phyloP scores from a whole-genome alignment of 2,113 vertebrate genomes.

The Neoarius graeffei region DNA sequence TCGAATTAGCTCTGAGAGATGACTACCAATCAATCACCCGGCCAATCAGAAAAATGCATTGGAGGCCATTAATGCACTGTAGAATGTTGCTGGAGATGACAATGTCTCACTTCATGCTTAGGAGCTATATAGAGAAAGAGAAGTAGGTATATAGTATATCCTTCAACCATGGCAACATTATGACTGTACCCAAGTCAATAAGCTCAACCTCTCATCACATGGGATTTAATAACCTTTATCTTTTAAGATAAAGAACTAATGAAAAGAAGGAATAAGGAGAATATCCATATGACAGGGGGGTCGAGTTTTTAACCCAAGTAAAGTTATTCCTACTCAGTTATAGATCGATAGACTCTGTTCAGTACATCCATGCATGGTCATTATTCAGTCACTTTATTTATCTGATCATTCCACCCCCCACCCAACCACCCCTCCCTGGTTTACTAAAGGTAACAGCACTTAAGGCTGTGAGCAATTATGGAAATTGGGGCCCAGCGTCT shows the following conservation, averaged over 20 bases:
- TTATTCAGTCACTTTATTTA: conserved; percentile 48
- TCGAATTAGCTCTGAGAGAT: conserved; percentile 23
- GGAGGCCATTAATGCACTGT: not conserved
- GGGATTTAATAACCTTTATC: conserved; percentile 3
- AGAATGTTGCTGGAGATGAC: not conserved
- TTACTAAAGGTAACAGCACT: conserved; percentile 55
- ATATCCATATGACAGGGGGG: not conserved
- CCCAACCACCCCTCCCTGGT: conserved; percentile 65
- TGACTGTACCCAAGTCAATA: not conserved
- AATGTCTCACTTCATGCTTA: not conserved
- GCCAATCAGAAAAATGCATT: conserved; percentile 23
- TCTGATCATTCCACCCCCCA: conserved; percentile 36
- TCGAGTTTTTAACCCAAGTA: conserved; percentile 16
- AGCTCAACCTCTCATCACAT: not conserved
- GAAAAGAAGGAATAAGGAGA: not conserved
- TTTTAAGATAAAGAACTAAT: conserved; percentile 21
- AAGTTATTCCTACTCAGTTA: conserved; percentile 39
- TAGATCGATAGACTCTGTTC: conserved; percentile 43
- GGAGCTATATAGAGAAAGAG: not conserved
- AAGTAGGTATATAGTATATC: not conserved
- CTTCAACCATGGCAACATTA: not conserved
- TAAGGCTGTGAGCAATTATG: conserved; percentile 84
- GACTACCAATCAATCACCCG: conserved; percentile 29
- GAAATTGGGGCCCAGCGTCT: conserved; percentile 86
- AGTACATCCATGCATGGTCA: conserved; percentile 36